Percentiles rank a stretch among this genome's conserved stretches.
Conservation (phyloP, 2,113 vertebrate species). For the Heterotilapia buettikoferi region DNA sequence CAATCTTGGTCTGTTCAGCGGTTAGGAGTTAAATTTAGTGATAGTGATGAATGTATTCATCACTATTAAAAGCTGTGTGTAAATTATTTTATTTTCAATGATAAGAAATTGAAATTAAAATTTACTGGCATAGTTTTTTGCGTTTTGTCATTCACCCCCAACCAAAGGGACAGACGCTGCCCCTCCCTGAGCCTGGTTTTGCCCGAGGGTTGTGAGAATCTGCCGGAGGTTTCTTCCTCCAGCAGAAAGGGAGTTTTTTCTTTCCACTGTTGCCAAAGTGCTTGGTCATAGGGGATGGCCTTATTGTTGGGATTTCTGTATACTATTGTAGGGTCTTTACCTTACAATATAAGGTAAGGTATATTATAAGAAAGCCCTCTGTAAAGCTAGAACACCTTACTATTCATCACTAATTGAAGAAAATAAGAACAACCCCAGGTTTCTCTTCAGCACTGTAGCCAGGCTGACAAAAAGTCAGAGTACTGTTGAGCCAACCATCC, state of each 20-base stretch:
- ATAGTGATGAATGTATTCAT: neutral
- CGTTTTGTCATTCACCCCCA: neutral
- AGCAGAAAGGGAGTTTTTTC: neutral
- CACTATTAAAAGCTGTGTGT: neutral
- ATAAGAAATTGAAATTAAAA: neutral
- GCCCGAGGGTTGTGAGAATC: neutral
- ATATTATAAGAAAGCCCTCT: neutral
- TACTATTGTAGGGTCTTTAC: neutral
- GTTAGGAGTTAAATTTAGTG: neutral
- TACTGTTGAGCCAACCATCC: neutral
- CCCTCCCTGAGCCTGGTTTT: neutral
- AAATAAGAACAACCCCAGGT: rapidly evolving
- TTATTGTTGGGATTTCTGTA: neutral
- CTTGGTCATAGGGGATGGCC: neutral
- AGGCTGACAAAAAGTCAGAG: neutral
- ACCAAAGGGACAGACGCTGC: neutral
- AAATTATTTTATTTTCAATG: neutral
- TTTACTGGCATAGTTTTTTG: neutral
- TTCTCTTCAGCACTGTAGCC: neutral
- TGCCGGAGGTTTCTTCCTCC: neutral
- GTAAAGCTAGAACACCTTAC: neutral
- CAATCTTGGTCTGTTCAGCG: neutral
- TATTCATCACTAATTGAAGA: neutral
- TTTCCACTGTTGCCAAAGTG: neutral
- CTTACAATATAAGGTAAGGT: neutral